phyloP scores from a whole-genome alignment of 2,113 vertebrate species.

The Sclerurus mexicanus region DNA sequence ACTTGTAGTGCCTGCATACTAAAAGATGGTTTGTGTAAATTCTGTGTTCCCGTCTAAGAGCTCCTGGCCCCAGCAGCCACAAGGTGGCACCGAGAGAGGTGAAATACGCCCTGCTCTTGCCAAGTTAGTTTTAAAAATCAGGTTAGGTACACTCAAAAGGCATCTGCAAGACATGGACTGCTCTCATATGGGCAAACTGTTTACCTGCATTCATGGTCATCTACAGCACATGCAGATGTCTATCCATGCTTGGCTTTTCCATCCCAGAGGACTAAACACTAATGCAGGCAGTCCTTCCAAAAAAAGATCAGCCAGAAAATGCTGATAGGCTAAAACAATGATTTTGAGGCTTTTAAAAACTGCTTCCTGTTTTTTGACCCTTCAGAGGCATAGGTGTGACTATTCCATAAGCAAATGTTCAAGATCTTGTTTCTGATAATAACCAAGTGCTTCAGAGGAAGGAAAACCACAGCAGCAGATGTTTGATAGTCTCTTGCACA shows the following conservation, averaged over 20 bases:
- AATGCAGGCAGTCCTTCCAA: background rate
- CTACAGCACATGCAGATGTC: background rate
- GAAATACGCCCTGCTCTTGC: background rate
- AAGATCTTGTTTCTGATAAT: background rate
- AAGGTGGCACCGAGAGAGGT: background rate
- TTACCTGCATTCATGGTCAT: background rate
- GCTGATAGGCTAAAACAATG: background rate
- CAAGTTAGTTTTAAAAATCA: background rate
- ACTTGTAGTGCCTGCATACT: background rate
- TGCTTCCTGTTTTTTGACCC: background rate
- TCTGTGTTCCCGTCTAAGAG: background rate
- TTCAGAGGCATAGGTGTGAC: background rate
- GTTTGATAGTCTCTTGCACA: background rate
- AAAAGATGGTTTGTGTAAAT: background rate
- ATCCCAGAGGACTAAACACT: background rate
- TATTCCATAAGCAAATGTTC: background rate
- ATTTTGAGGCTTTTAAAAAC: background rate
- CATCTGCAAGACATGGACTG: background rate
- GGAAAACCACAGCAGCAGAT: constrained; percentile 14
- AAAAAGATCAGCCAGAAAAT: background rate
- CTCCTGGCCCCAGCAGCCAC: background rate
- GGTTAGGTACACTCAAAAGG: background rate
- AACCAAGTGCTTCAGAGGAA: constrained; percentile 8
- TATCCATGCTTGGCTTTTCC: background rate
- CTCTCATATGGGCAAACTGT: background rate